These are phyloP conservation scores for Corvus hawaiiensis DNA, from an alignment of 2,113 vertebrate species.

Conservation along the genomic window DNA sequence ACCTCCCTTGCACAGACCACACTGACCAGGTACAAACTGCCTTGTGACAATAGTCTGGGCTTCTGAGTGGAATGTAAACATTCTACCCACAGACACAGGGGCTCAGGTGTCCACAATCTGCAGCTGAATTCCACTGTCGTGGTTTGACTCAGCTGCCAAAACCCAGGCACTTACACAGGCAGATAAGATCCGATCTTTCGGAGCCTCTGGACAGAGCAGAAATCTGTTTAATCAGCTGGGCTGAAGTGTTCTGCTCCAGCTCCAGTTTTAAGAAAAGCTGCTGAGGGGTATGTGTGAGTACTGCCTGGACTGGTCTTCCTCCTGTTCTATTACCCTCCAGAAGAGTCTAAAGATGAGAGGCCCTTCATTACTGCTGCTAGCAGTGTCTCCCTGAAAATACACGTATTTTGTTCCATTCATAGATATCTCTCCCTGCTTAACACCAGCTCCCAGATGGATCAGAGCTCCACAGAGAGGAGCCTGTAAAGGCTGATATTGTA, in stretches of 20 bases:
- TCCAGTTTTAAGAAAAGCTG: background rate
- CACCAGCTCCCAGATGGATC: background rate
- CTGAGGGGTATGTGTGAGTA: background rate
- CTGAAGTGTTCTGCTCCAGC: background rate
- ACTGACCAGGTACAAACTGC: rapidly evolving
- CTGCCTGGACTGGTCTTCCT: background rate
- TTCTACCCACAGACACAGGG: background rate
- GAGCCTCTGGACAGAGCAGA: background rate
- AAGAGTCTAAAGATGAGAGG: background rate
- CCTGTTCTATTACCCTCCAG: background rate
- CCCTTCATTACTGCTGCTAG: background rate
- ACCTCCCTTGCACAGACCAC: background rate
- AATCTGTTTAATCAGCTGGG: background rate
- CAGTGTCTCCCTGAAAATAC: background rate
- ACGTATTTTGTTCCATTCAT: background rate
- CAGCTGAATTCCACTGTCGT: background rate
- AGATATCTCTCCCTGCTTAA: background rate
- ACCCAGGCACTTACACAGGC: rapidly evolving
- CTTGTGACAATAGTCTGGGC: background rate
- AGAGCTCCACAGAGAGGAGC: background rate
- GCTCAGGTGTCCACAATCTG: background rate
- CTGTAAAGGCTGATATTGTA: background rate
- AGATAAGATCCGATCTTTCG: background rate
- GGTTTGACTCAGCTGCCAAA: background rate
- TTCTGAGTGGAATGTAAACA: background rate